Evolutionary conservation across 1,140 invertebrate species (phyloP).

Genomic region (Orius laevigatus): DNA sequence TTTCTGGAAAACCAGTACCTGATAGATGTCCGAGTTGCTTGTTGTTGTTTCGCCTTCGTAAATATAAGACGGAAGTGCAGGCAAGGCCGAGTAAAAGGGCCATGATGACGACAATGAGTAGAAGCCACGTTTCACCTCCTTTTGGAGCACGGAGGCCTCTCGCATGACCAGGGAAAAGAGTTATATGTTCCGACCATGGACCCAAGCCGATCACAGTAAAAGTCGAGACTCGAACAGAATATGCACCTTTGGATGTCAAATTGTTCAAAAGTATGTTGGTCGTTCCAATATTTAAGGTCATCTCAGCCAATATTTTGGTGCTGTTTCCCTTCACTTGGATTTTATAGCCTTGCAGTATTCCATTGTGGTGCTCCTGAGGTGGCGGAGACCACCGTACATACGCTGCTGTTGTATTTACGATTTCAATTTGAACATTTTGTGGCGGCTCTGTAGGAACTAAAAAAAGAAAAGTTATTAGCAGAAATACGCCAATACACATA

Average conservation of each 20-base stretch:
- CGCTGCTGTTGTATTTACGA: constrained; percentile 63
- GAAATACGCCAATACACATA: constrained; percentile 25
- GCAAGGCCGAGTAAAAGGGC: constrained; percentile 38
- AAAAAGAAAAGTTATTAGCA: constrained; percentile 21
- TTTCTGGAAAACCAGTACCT: constrained; percentile 16
- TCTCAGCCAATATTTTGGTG: constrained; percentile 46
- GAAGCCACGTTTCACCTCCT: constrained; percentile 47
- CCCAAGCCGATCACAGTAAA: constrained; percentile 50
- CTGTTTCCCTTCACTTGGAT: constrained; percentile 47
- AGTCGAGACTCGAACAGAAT: constrained; percentile 56
- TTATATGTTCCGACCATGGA: constrained; percentile 44
- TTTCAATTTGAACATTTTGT: constrained; percentile 62
- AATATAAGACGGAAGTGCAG: constrained; percentile 35
- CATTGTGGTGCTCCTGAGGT: constrained; percentile 59
- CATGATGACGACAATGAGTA: constrained; percentile 46
- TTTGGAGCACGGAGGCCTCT: constrained; percentile 3
- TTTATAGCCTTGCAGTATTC: constrained; percentile 64
- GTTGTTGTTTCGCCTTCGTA: constrained; percentile 37
- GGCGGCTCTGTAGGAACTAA: constrained; percentile 65
- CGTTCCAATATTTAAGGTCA: constrained; percentile 53
- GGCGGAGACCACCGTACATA: constrained; percentile 67
- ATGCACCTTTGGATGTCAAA: constrained; percentile 48
- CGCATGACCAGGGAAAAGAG: constrained; percentile 36
- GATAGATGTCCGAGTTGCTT: constrained; percentile 20
- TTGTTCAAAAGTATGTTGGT: constrained; percentile 54